These are phyloP conservation scores for Polypedilum pembai DNA, from an alignment of 1,140 invertebrate genomes.

Conservation along the genomic window DNA sequence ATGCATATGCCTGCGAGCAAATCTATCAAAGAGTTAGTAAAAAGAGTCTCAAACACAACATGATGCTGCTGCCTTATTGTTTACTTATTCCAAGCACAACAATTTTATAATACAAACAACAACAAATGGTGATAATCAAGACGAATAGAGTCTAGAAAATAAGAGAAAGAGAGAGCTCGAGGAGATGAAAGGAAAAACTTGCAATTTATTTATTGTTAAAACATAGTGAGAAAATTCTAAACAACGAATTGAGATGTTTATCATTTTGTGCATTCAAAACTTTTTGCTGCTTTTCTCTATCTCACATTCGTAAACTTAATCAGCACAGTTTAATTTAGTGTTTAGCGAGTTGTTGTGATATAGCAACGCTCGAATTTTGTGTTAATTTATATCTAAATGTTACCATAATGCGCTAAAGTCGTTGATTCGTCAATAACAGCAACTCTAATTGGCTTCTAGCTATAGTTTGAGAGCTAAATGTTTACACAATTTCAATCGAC, in stretches of 20 bases:
- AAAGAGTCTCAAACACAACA: not conserved
- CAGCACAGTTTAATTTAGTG: not conserved
- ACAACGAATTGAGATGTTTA: constrained; percentile 6
- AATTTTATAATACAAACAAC: constrained; percentile 14
- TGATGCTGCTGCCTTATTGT: not conserved
- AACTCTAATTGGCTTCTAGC: no score
- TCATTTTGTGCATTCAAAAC: not conserved
- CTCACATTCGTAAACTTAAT: not conserved
- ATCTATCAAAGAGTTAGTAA: not conserved
- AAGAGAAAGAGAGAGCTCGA: no score
- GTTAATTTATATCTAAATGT: no score
- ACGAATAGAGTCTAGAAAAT: not conserved
- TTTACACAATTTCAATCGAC: no score
- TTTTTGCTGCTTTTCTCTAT: not conserved
- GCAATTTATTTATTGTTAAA: constrained; percentile 8
- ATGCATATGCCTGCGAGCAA: not conserved
- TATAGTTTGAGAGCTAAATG: no score
- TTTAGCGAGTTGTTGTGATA: no score
- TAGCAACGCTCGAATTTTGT: no score
- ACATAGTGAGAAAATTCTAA: not conserved
- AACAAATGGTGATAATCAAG: constrained; percentile 12
- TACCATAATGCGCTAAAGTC: no score
- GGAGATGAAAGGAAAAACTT: constrained; percentile 1
- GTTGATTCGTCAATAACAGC: no score
- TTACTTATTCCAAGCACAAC: constrained; percentile 12